phyloP scores from a whole-genome alignment of 2,113 vertebrate genomes.

The Pogona vitticeps region DNA sequence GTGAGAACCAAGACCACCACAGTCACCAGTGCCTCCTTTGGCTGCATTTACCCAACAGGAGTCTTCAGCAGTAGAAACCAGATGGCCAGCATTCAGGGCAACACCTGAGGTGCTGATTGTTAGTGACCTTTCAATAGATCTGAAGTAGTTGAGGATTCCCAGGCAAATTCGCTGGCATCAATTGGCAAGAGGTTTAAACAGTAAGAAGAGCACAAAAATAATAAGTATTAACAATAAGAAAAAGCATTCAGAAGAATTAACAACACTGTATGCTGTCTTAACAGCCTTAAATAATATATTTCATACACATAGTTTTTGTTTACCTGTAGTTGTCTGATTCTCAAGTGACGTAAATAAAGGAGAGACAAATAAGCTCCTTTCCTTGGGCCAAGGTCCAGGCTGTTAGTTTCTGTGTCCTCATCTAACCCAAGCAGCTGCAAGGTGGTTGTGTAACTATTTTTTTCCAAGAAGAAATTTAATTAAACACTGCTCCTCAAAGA shows the following conservation, averaged over 20 bases:
- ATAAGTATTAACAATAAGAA: neutral
- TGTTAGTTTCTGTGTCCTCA: constrained; percentile 46
- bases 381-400: constrained; percentile 34
- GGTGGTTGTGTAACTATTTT: constrained; percentile 52
- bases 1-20: constrained; percentile 65
- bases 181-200: neutral
- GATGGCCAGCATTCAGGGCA: constrained; percentile 48
- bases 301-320: constrained; percentile 21
- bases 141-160: constrained; percentile 79
- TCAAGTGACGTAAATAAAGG: constrained; percentile 73
- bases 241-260: neutral
- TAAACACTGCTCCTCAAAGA: constrained; percentile 10
- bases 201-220: neutral
- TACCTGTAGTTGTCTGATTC: constrained; percentile 79
- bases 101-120: constrained; percentile 73
- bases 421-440: constrained; percentile 70
- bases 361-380: constrained; percentile 75
- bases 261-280: neutral
- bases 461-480: constrained; percentile 36
- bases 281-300: neutral
- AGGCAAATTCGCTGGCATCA: constrained; percentile 69
- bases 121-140: constrained; percentile 77
- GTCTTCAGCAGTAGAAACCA: constrained; percentile 65
- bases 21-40: constrained; percentile 62
- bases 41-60: constrained; percentile 68